Conservation (phyloP, 1,140 invertebrate species). For the Neodiprion virginianus region DNA sequence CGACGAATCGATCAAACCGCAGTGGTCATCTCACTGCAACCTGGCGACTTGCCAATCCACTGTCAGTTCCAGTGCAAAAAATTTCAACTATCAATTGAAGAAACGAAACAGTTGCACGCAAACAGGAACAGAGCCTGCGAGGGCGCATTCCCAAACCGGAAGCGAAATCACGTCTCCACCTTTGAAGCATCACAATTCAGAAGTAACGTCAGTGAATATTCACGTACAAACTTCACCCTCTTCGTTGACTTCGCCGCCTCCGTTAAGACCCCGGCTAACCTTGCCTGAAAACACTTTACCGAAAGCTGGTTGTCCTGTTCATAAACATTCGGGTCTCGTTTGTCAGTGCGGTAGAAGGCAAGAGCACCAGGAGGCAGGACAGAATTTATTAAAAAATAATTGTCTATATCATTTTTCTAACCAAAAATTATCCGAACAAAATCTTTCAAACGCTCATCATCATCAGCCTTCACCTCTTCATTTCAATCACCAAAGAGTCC, state of each 20-base stretch:
- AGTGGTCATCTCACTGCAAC: constrained; percentile 59
- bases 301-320: constrained; percentile 21
- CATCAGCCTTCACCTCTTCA: neutral
- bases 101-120: constrained; percentile 55
- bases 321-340: constrained; percentile 25
- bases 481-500: constrained; percentile 13
- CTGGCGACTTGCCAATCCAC: constrained; percentile 39
- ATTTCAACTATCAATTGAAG: constrained; percentile 33
- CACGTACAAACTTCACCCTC: constrained; percentile 38
- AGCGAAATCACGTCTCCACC: constrained; percentile 48
- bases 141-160: constrained; percentile 48
- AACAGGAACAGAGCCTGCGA: constrained; percentile 36
- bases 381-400: constrained; percentile 5
- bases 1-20: constrained; percentile 33
- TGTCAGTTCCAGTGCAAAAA: constrained; percentile 14
- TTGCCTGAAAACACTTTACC: neutral
- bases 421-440: constrained; percentile 4
- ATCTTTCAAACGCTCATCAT: constrained; percentile 7
- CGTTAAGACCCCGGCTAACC: constrained; percentile 24
- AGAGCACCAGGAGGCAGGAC: neutral
- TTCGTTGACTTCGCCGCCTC: neutral
- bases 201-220: constrained; percentile 33
- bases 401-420: constrained; percentile 3
- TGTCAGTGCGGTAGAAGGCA: constrained; percentile 17
- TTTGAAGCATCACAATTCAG: neutral